A percentile compares a stretch with the other conserved stretches of the same genome.
These are phyloP conservation scores for Galemys pyrenaicus DNA, from an alignment of 2,113 vertebrate genomes.

Conservation along the genomic window DNA sequence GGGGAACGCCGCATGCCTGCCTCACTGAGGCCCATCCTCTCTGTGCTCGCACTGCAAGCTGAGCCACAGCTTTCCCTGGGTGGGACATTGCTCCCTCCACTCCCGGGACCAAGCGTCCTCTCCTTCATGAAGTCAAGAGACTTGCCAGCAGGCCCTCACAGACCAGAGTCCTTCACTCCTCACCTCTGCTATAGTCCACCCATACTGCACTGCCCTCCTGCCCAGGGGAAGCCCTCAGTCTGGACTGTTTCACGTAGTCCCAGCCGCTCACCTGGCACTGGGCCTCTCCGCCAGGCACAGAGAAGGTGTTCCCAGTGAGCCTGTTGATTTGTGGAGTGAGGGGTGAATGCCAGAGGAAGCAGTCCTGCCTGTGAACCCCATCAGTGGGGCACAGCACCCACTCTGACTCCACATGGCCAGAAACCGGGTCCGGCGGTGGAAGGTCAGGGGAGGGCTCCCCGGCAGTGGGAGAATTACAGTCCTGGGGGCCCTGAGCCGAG, in stretches of 20 bases:
- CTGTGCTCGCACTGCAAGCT: too few relatives aligned
- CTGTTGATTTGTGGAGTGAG: neutral
- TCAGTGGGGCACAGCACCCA: neutral
- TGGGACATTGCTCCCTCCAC: neutral
- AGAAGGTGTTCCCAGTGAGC: neutral
- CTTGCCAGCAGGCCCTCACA: neutral
- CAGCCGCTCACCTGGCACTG: neutral
- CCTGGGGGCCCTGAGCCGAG: too few relatives aligned
- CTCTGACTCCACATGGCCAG: neutral
- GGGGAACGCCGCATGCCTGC: neutral
- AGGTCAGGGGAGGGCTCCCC: neutral
- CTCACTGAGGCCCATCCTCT: neutral
- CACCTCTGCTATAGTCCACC: neutral
- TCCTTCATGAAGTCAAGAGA: neutral
- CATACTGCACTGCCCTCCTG: neutral
- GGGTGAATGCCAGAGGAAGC: neutral
- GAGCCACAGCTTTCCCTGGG: too few relatives aligned
- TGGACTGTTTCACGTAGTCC: neutral
- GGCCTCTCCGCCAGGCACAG: neutral
- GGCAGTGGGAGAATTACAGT: neutral
- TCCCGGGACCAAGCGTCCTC: neutral
- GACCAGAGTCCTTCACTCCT: neutral
- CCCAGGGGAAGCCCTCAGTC: neutral
- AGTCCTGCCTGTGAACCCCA: neutral
- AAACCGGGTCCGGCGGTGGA: neutral